Percentiles rank a stretch among this genome's conserved stretches.
These are phyloP conservation scores for Agriopis aurantiaria DNA, from an alignment of 2,888 invertebrate genomes.

Conservation along the genomic window DNA sequence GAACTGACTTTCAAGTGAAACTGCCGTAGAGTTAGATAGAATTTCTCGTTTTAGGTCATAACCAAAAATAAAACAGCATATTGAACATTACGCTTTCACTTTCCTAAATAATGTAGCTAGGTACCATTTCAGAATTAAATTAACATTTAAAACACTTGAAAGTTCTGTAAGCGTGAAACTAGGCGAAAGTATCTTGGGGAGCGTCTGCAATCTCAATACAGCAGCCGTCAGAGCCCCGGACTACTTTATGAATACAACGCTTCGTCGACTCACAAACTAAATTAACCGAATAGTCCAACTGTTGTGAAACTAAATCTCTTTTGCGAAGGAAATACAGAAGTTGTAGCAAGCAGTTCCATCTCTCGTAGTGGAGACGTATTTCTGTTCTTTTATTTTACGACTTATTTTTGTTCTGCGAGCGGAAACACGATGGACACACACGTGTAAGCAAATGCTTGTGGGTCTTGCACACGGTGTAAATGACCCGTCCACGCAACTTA, in stretches of 20 bases:
- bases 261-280: slow-evolving; percentile 18
- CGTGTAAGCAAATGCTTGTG: background rate
- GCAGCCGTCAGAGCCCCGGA: background rate
- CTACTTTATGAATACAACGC: slow-evolving; percentile 19
- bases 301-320: slow-evolving; percentile 1
- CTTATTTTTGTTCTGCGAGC: slow-evolving; percentile 9
- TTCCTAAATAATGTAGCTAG: no score
- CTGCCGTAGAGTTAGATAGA: no score
- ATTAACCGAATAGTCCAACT: slow-evolving; percentile 3
- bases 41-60: no score
- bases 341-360: slow-evolving; percentile 4
- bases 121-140: background rate
- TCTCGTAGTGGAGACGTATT: background rate
- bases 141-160: background rate
- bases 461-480: no score
- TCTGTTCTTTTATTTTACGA: slow-evolving; percentile 5
- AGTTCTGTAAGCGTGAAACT: background rate
- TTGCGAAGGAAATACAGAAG: slow-evolving; percentile 5
- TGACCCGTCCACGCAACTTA: no score
- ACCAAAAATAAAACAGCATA: no score
- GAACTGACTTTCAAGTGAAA: background rate
- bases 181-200: background rate
- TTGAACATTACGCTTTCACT: no score
- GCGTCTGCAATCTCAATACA: background rate
- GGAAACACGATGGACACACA: background rate